Percentiles rank a stretch among this genome's conserved stretches.
phyloP scores from a whole-genome alignment of 2,888 invertebrate species.

The Brachycybe producta region DNA sequence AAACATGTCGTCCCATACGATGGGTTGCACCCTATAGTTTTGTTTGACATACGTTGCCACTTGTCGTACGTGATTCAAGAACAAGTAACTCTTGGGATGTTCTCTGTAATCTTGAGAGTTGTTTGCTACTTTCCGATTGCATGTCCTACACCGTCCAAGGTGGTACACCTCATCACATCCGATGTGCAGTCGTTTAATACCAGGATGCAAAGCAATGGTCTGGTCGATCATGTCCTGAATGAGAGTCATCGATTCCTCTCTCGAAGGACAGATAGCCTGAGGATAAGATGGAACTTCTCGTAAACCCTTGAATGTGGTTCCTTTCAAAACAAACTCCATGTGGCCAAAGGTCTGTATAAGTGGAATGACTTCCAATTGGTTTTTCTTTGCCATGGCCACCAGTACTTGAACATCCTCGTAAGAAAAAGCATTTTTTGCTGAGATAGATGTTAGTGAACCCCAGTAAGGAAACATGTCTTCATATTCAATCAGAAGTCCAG shows the following conservation, averaged over 20 bases:
- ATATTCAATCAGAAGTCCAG: slow-evolving; percentile 66
- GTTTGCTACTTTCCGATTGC: slow-evolving; percentile 39
- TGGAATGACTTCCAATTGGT: slow-evolving; percentile 57
- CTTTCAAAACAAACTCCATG: slow-evolving; percentile 63
- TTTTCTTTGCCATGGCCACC: slow-evolving; percentile 46
- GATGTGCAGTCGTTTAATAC: slow-evolving; percentile 54
- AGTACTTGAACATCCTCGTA: slow-evolving; percentile 52
- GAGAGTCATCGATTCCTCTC: slow-evolving; percentile 42
- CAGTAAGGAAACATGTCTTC: slow-evolving; percentile 77
- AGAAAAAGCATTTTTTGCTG: slow-evolving; percentile 27
- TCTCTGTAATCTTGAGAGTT: slow-evolving; percentile 37
- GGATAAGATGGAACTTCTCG: slow-evolving; percentile 49
- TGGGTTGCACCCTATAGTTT: slow-evolving; percentile 39
- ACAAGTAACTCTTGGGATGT: slow-evolving; percentile 48
- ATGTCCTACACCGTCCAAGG: slow-evolving; percentile 41
- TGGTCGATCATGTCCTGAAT: slow-evolving; percentile 58
- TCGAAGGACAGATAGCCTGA: slow-evolving; percentile 56
- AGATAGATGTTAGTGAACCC: slow-evolving; percentile 26
- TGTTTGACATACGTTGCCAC: slow-evolving; percentile 38
- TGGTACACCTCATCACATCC: slow-evolving; percentile 63
- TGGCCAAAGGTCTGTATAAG: slow-evolving; percentile 78
- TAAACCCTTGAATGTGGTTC: slow-evolving; percentile 49
- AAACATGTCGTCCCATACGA: slow-evolving; percentile 77
- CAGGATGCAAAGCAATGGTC: slow-evolving; percentile 51
- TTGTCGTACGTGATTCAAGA: slow-evolving; percentile 47